Evolutionary conservation across 2,113 vertebrate species (phyloP), one percentile per base, ranked within the genome.

Genomic region (Myotis davidii): DNA sequence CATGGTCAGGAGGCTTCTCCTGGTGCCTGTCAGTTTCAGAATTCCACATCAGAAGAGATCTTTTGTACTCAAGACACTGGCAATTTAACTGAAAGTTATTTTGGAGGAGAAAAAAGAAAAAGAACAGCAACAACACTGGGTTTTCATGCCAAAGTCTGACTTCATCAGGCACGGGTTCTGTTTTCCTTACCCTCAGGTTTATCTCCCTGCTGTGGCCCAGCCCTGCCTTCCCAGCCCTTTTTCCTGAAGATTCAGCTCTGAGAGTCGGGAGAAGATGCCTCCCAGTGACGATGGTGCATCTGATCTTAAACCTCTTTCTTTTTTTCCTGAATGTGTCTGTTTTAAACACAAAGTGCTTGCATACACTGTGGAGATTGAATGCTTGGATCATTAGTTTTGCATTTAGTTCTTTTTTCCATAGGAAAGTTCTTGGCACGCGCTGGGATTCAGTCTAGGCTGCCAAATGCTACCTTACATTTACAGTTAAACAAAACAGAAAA

Each of bases 71-170:
- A 61, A 92, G 61, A 79, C 85, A 37, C 91, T 95, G 67, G 95
- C 97, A 92, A 95, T 92, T 97, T 94, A 91, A 86, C 88, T 96
- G 85, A 95, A 77, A 94, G 64, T 94, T 96, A 52, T 94, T 97
- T 89, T 95, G 86, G 64, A 83, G 21, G 39, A 94, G 78, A 85
- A 90, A 59, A n/a, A 77, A 79, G 52, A 6, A 67, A 74, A 6
- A 64, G 37, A 29, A 10, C 85, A 97, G 82, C 85, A 92, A 88
- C 90, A 97, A 95, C 50, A 91, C 84, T 3, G 13, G 1, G 90
- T 72, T 97, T 95, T 93, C 13, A n/a, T 84, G 93, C 96, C 94
- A 94, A 61, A 90, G 21, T 87, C 78, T 97, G 91, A 85, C 88
- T 98, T 97, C 52, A 90, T 90, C 14, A 61, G 56, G 95, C 61